Conservation (phyloP, 92 coral and sea anemone genomes). For the Isaurus tuberculatus region DNA sequence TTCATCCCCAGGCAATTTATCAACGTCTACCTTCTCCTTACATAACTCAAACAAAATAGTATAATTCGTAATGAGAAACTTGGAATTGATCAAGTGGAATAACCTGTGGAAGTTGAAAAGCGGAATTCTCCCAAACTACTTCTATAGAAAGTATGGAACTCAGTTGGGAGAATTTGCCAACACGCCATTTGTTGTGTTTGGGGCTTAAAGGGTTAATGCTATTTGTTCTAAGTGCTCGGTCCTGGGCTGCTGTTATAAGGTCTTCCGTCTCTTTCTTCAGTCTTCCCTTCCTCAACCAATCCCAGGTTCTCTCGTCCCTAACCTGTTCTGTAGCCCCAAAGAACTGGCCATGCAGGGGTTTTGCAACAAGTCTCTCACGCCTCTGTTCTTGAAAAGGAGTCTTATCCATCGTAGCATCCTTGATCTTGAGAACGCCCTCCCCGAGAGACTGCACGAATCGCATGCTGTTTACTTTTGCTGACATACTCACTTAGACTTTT, state of each 20-base stretch:
- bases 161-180: too few species aligned
- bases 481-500: not conserved
- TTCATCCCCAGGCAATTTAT: too few species aligned
- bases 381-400: conserved; percentile 7
- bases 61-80: too few species aligned
- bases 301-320: conserved; percentile 19
- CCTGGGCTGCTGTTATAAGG: conserved; percentile 18
- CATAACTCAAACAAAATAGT: too few species aligned
- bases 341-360: conserved; percentile 18
- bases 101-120: too few species aligned
- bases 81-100: too few species aligned
- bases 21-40: too few species aligned
- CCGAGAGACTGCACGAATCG: too few species aligned
- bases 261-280: conserved; percentile 11
- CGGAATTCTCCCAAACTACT: too few species aligned
- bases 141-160: too few species aligned
- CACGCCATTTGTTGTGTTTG: too few species aligned
- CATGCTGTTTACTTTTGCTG: conserved; percentile 2
- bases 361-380: conserved; percentile 23
- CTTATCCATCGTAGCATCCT: conserved; percentile 16
- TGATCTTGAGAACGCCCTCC: not conserved
- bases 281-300: conserved; percentile 26
- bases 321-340: conserved; percentile 12
- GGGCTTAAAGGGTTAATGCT: too few species aligned
- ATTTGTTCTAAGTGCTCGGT: not conserved